These are phyloP conservation scores for Drosophila anomalata DNA, from an alignment of 2,888 invertebrate species.

Conservation along the genomic window DNA sequence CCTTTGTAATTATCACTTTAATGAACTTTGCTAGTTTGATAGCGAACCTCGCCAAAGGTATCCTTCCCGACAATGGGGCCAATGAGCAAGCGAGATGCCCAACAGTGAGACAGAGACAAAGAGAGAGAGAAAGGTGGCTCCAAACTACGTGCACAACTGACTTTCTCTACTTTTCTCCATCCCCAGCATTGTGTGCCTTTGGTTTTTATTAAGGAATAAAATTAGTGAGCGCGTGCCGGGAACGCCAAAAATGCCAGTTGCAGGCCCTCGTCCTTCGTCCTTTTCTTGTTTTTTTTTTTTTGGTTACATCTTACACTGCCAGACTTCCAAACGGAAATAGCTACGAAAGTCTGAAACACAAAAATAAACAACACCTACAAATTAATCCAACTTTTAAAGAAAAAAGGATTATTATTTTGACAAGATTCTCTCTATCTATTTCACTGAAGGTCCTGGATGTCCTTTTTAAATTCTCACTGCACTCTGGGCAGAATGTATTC, in stretches of 20 bases:
- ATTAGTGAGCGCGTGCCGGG: conserved; percentile 74
- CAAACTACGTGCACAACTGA: conserved; percentile 28
- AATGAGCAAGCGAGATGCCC: conserved; percentile 5
- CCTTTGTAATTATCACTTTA: conserved; percentile 78
- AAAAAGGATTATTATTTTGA: neutral
- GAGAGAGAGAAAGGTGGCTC: neutral
- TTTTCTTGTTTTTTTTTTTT: neutral
- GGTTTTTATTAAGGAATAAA: conserved; percentile 77
- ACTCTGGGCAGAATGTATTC: neutral
- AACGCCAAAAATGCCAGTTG: conserved; percentile 64
- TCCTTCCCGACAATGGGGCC: conserved; percentile 16
- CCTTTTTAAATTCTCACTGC: neutral
- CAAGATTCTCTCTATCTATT: too few relatives aligned
- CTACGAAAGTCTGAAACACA: conserved; percentile 7
- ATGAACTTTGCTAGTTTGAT: conserved; percentile 76
- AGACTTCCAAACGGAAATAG: conserved; percentile 21
- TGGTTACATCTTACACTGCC: neutral
- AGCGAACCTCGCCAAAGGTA: conserved; percentile 57
- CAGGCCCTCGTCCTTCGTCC: conserved; percentile 24
- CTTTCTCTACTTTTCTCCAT: conserved; percentile 1
- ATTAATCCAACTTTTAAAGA: neutral
- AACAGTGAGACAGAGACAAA: neutral
- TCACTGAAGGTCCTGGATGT: neutral
- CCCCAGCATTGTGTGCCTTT: conserved; percentile 42
- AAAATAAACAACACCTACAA: conserved; percentile 20